A percentile compares a stretch with the other conserved stretches of the same genome.
phyloP scores from a whole-genome alignment of 2,113 vertebrate genomes.

The Triplophysa siluroides region DNA sequence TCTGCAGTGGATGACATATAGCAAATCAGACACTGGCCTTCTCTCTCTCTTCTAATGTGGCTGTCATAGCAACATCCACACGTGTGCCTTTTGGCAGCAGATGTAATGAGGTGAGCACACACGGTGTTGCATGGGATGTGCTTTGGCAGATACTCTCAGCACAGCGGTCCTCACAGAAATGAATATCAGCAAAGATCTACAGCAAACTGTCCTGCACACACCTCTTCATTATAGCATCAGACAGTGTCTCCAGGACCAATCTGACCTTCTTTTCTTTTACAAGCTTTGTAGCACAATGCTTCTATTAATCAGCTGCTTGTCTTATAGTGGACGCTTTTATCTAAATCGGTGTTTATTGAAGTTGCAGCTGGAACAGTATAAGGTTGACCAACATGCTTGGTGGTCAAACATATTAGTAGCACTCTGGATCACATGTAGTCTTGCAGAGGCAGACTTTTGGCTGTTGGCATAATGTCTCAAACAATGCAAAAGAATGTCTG shows the following conservation, averaged over 20 bases:
- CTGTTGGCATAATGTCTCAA: background rate
- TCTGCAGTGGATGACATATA: conserved; percentile 11
- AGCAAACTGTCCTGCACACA: background rate
- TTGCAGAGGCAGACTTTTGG: background rate
- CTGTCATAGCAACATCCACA: conserved; percentile 42
- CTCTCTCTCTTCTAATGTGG: conserved; percentile 6
- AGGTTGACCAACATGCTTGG: background rate
- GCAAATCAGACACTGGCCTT: conserved; percentile 6
- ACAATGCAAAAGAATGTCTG: background rate
- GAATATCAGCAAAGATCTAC: conserved; percentile 1
- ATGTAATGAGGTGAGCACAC: conserved; percentile 41
- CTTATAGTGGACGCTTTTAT: background rate
- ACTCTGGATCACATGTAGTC: background rate
- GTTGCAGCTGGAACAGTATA: background rate
- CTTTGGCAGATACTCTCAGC: background rate
- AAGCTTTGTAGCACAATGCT: background rate
- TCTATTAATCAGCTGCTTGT: background rate
- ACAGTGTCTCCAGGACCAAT: background rate
- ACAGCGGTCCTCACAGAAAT: background rate
- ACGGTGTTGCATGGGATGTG: background rate
- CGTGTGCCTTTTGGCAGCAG: conserved; percentile 29
- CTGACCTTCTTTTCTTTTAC: background rate
- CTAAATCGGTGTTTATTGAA: conserved; percentile 2
- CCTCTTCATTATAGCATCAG: conserved; percentile 17
- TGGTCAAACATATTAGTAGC: background rate